A percentile compares a stretch with the other conserved stretches of the same genome.
phyloP scores from a whole-genome alignment of 2,113 vertebrate genomes.

The Cnemophilus loriae region DNA sequence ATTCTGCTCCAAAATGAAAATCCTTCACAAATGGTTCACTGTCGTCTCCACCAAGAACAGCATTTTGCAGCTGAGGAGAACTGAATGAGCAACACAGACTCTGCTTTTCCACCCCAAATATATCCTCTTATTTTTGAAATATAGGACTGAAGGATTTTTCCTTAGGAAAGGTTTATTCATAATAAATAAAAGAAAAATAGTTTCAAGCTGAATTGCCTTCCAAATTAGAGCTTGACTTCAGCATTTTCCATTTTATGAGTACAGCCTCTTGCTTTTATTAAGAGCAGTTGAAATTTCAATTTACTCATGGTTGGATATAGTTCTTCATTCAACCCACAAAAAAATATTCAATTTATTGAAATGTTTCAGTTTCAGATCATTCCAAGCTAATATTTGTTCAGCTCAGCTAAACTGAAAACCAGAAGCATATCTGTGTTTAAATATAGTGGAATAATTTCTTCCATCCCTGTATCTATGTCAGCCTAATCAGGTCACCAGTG shows the following conservation, averaged over 20 bases:
- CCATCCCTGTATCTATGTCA: constrained; percentile 29
- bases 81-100: neutral
- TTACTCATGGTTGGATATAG: neutral
- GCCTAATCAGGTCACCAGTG: constrained; percentile 40
- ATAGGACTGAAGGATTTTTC: neutral
- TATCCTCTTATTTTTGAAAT: neutral
- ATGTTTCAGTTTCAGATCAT: neutral
- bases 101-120: neutral
- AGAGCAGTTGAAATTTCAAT: constrained; percentile 16
- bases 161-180: neutral
- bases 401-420: constrained; percentile 1
- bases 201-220: neutral
- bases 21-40: neutral
- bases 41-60: neutral
- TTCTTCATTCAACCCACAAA: neutral
- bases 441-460: neutral
- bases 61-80: neutral
- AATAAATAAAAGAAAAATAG: constrained; percentile 13
- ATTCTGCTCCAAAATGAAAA: neutral
- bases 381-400: constrained; percentile 27
- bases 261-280: constrained; percentile 2
- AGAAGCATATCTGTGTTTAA: neutral
- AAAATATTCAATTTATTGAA: neutral
- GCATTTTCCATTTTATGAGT: neutral
- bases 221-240: constrained; percentile 9